Percentiles rank a stretch among this genome's conserved stretches.
Evolutionary conservation across 2,797 vertebrate genomes (phyloP).

Genomic region (Lacerta agilis): DNA sequence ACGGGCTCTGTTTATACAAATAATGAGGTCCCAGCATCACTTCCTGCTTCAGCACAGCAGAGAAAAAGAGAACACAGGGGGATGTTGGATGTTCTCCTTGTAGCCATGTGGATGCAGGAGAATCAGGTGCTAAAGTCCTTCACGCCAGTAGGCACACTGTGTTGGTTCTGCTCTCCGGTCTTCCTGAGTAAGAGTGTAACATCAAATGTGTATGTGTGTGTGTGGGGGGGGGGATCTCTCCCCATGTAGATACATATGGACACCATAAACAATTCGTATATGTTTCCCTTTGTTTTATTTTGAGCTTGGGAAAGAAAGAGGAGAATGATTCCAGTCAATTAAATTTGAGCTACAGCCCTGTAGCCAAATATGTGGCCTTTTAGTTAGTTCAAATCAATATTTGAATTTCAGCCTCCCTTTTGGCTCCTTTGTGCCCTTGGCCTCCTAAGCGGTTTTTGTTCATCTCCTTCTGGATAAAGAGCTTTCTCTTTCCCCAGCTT

Average conservation of each 20-base stretch:
- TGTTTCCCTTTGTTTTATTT: neutral
- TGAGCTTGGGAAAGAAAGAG: neutral
- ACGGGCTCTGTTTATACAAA: neutral
- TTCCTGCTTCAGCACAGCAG: neutral
- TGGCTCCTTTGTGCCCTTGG: too few species aligned
- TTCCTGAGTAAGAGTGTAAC: neutral
- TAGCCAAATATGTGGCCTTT: neutral
- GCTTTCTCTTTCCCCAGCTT: neutral
- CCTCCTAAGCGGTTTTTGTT: neutral
- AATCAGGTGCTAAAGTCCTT: neutral
- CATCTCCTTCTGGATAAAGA: neutral
- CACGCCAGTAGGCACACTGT: neutral
- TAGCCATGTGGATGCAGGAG: neutral
- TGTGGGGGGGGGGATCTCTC: neutral
- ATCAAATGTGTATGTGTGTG: neutral
- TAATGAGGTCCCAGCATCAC: neutral
- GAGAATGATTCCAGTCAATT: neutral
- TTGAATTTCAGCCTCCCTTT: neutral
- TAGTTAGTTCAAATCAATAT: neutral
- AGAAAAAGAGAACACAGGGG: neutral
- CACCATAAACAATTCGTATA: neutral
- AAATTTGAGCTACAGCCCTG: neutral
- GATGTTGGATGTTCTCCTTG: neutral
- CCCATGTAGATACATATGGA: neutral
- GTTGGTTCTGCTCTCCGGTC: neutral